Percentiles rank a stretch among this genome's conserved stretches.
Conservation (phyloP, 2,888 invertebrate genomes). For the Timema cristinae region DNA sequence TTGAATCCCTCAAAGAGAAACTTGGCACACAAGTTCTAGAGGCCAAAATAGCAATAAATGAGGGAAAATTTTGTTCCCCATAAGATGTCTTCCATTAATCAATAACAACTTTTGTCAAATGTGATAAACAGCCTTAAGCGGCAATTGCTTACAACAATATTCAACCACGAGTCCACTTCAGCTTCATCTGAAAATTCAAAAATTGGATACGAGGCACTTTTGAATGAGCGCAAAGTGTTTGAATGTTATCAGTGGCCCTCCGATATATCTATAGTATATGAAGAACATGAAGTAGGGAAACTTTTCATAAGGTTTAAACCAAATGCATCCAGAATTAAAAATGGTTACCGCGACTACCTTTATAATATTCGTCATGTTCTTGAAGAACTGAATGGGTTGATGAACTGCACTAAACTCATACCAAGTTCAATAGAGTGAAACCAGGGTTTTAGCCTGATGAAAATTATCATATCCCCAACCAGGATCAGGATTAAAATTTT, state of each 20-base stretch:
- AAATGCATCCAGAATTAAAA: neutral
- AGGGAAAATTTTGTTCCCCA: slow-evolving; percentile 17
- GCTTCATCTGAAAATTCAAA: neutral
- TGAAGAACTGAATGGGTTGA: slow-evolving; percentile 1
- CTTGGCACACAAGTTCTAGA: slow-evolving; percentile 14
- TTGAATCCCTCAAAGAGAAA: slow-evolving; percentile 17
- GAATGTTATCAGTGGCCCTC: neutral
- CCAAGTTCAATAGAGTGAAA: neutral
- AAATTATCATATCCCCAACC: neutral
- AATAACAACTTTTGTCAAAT: slow-evolving; percentile 16
- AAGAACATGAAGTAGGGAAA: neutral
- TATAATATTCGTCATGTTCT: neutral
- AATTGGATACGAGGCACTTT: neutral
- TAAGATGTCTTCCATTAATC: slow-evolving; percentile 1
- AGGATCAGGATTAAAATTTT: neutral
- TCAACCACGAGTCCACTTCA: neutral
- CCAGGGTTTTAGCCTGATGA: neutral
- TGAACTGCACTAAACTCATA: slow-evolving; percentile 5
- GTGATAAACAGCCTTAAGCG: slow-evolving; percentile 10
- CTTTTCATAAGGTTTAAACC: neutral
- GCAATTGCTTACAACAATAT: slow-evolving; percentile 10
- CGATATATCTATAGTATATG: neutral
- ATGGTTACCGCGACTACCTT: neutral
- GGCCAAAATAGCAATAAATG: slow-evolving; percentile 13
- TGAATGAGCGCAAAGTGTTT: neutral